phyloP scores from a whole-genome alignment of 1,140 invertebrate species.

The Hypsibius dujardini region DNA sequence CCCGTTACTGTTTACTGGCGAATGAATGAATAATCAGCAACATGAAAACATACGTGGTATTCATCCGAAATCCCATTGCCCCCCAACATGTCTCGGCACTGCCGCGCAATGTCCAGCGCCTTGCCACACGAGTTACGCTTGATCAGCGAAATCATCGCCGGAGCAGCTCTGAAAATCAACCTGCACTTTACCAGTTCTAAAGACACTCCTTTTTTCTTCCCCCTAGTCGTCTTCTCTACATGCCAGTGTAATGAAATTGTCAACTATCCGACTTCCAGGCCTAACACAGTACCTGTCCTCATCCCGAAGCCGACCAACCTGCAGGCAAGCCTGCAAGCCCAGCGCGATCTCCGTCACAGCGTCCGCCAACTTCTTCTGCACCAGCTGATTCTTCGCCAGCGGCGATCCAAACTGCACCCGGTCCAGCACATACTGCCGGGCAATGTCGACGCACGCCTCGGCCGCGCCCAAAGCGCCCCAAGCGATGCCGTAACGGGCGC shows the following conservation, averaged over 20 bases:
- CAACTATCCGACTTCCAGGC: too few species aligned
- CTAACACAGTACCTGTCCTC: constrained; percentile 44
- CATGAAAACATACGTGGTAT: constrained; percentile 45
- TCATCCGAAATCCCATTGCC: constrained; percentile 89
- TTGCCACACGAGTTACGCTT: constrained; percentile 92
- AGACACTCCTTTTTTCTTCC: too few species aligned
- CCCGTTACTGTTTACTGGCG: too few species aligned
- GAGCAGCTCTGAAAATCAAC: constrained; percentile 42
- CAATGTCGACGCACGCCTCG: constrained; percentile 71
- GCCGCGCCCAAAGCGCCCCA: constrained; percentile 93
- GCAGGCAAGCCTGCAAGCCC: constrained; percentile 66
- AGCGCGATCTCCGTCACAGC: constrained; percentile 86
- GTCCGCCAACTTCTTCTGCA: constrained; percentile 94
- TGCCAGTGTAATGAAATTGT: too few species aligned
- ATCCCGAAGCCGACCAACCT: constrained; percentile 79
- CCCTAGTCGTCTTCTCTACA: too few species aligned
- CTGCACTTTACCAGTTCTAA: too few species aligned
- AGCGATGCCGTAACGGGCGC: constrained; percentile 86
- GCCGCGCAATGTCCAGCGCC: constrained; percentile 75
- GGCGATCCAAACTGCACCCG: constrained; percentile 81
- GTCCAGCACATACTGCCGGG: constrained; percentile 75
- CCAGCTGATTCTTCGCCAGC: constrained; percentile 79
- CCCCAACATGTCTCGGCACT: constrained; percentile 82
- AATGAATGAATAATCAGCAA: too few species aligned
- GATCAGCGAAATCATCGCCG: constrained; percentile 90